Evolutionary conservation across 2,888 invertebrate species (phyloP), one percentile per base, ranked within the genome.

Genomic region (Diaprepes abbreviatus): DNA sequence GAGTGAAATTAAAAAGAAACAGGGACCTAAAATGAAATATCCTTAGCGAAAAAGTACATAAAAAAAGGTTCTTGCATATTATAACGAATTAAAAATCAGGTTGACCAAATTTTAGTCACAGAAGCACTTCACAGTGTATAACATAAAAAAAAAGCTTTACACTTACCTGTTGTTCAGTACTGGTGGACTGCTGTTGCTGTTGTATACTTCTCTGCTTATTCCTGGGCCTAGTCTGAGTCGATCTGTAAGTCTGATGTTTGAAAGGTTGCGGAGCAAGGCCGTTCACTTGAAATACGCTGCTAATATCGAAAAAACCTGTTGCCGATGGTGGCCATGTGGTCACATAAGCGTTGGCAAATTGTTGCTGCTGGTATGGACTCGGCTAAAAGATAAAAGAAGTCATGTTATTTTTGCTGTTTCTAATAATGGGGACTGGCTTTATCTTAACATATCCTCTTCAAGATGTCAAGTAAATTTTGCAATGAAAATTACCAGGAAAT

Each of bases 231-330:
- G 43, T 33, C 33, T 57, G 68, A 12, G 54, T 14, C 24, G 55
- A 19, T 71, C 85, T 85, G 74, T 86, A 87, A 16, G 75, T 75
- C 17, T 76, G 76, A 48, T 78, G 81, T 78, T 89, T 89, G 79
- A 89, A 90, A 65, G 88, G 87, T 81, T 90, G 91, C 54, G 91
- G 91, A 66, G 91, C 87, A 75, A 93, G 84, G 65, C 92, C 92
- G 83, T 92, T 93, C 78, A 91, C 87, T 71, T 91, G 88, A 83
- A 91, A 92, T 72, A 93, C 89, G 81, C 89, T 88, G 75, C 89
- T 87, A 79, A 92, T 88, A 75, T 91, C 91, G 78, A 89, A 91
- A 80, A 88, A 92, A 58, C 86, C 85, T 16, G 84, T 78, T 55
- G 83, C 85, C 38, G 83, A 70, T 12, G 81, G 79, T 85, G 88